Base-by-base conservation (phyloP, 2,113 vertebrate genomes). In the Corydoras sp. region DNA sequence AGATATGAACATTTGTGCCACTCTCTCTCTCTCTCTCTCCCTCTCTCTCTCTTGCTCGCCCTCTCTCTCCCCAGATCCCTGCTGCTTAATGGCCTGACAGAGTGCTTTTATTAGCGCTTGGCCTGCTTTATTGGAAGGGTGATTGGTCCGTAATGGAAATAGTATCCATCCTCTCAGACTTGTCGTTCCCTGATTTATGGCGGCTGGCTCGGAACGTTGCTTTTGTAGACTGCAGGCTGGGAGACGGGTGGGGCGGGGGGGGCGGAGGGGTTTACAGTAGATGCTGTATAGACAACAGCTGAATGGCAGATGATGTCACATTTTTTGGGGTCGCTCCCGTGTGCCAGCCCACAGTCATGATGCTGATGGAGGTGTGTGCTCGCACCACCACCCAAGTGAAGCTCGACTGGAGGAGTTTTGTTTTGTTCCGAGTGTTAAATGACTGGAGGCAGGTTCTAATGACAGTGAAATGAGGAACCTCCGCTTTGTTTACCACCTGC, bases 141-240 rank as follows among this genome's bases (percentile, higher is more conserved):
- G 67, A 68, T 68, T 68, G 67, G 67, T 68, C 67, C 49, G n/a
- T 68, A 59, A 68, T 68, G 55, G 18, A 68, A 68, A 68, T 15
- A 49, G 18, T 59, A 58, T 59, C 66, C 55, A 58, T 32, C 66
- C 66, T 68, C 15, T 58, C 18, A 49, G 55, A 11, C 66, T 68
- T 68, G 65, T 10, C 15, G 3, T 48, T 11, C 55, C 14, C 11
- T 68, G 55, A 68, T 68, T 59, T 59, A 68, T 18, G 9, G 55
- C 11, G 7, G 2, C 55, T 29, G 55, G 55, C 54, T 5, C 55
- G 48, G 32, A 15, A 7, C 2, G 7, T 49, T 58, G 35, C 55
- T 68, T 48, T 58, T 68, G 32, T 49, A 14, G 18, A 49, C 32
- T 10, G 10, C 54, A 58, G 55, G 51, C n/a, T 3, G n/a, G 35